Base-by-base conservation (phyloP, 2,797 vertebrate species). In the Micromesistius poutassou region DNA sequence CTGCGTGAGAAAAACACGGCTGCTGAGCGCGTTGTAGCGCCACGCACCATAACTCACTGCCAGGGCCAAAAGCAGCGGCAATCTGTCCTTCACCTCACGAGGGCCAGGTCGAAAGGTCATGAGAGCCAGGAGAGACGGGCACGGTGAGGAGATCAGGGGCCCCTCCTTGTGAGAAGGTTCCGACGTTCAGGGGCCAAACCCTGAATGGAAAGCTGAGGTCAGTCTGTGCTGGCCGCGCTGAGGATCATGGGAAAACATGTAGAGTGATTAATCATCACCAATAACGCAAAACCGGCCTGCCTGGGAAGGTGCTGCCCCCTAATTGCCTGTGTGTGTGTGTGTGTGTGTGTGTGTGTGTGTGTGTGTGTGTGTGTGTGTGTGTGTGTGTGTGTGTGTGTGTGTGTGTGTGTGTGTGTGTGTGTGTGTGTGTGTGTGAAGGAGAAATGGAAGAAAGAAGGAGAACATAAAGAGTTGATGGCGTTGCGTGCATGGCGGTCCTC, bases 271-370 rank as follows among this genome's bases (percentile, higher is more conserved):
- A 92, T 93, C 90, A 92, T 42, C 12, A 72, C 85, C 91, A 91
- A 93, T 91, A 91, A 93, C 89, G 89, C 87, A 86, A 89, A 91
- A 92, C 91, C 62, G 22, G 85, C 12, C 72, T 71, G 81, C 77
- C 74, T 38, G 77, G 86, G 81, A 84, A 74, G 0, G 80, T 76
- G 36, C 84, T 76, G 81, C 84, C 84, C 68, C 80, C 66, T 62
- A 50, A 88, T 87, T 22, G 87, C 79, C 80, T 82, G 87, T 86
- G 83, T 82, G 81, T 62, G 66, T 75, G 78, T 30, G 73, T 50
- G 79, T n/a, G n/a, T n/a, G n/a, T n/a, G n/a, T n/a, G n/a, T n/a
- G n/a, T n/a, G n/a, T 82, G 40, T 72, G 78, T 30, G 74, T 55
- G 79, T 72, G 78, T 30, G 74, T 55, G 79, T 82, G 87, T 86